Evolutionary conservation across 37 sponge, comb jelly and placozoan species (phyloP), one percentile per base, ranked within the genome.

Genomic region (Petrosia ficiformis): DNA sequence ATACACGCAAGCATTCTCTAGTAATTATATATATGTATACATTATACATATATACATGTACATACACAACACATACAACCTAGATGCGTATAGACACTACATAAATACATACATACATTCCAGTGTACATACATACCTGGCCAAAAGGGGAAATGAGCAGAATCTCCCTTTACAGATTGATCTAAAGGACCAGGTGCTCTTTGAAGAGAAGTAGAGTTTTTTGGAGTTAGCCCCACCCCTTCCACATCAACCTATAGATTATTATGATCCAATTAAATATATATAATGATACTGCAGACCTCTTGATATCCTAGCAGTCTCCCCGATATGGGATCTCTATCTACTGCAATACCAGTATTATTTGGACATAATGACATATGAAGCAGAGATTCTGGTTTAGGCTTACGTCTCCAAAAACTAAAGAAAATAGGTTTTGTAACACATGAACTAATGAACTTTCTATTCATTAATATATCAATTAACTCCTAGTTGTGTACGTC

Each of bases 131-230:
- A 57, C 64, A 38, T 42, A 92, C 93, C 93, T 69, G 93, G 93
- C 93, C 93, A 93, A 59, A 93, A 93, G 0, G 90, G 90, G 31
- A 61, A 77, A 36, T 88, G 80, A 31, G 80, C 78, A 3, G 93
- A 52, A 4, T 85, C 80, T 73, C 93, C 93, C 48, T 81, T 88
- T 42, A 87, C 79, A 22, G 77, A 71, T 22, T 57, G 58, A 67
- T 39, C 63, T 5, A 70, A 68, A 36, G 83, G 73, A 14, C 76
- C 80, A 19, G 84, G 85, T 26, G 93, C 71, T 72, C 93, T 42
- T 41, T 78, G 71, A 26, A 93, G 71, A 14, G 93, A 88, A 30
- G 88, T 84, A 11, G 93, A 93, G 65, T 87, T 88, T 42, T 61
- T 84, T 2, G 89, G 79, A 30, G 88, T 91, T 40, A 86, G 34